phyloP scores from a whole-genome alignment of 1,140 invertebrate species.

The Drosophila rufa region DNA sequence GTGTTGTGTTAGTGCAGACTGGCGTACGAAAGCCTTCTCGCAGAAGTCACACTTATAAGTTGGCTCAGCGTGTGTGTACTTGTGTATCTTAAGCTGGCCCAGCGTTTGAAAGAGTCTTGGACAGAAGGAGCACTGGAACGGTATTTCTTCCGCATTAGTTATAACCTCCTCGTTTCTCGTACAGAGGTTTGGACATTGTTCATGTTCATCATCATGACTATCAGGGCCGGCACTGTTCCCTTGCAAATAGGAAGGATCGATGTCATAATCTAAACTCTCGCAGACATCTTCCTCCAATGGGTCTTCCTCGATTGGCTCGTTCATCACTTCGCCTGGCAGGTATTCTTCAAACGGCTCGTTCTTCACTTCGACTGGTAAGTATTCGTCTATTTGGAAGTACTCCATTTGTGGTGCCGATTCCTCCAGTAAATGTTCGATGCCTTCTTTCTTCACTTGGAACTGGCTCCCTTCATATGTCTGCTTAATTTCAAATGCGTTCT shows the following conservation, averaged over 20 bases:
- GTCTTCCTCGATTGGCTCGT: conserved; percentile 1
- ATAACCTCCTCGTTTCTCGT: too few relatives aligned
- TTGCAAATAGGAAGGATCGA: conserved; percentile 3
- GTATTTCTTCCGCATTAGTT: not conserved
- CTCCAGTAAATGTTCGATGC: too few relatives aligned
- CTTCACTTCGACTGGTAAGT: not conserved
- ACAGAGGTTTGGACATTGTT: too few relatives aligned
- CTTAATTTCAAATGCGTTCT: not conserved
- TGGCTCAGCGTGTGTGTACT: not conserved
- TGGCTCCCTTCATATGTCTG: not conserved
- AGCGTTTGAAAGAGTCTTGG: not conserved
- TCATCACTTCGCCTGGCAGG: not conserved
- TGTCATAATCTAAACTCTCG: not conserved
- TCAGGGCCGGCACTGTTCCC: not conserved
- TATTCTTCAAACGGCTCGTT: not conserved
- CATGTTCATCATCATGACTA: not conserved
- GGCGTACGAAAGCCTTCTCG: not conserved
- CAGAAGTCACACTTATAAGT: not conserved
- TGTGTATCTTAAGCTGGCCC: not conserved
- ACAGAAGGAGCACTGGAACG: not conserved
- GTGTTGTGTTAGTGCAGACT: not conserved
- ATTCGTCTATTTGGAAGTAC: conserved; percentile 9
- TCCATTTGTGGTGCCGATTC: conserved; percentile 6
- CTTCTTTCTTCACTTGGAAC: not conserved
- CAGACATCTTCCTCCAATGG: not conserved